phyloP scores from a whole-genome alignment of 2,113 vertebrate species.

The Dipodomys merriami region DNA sequence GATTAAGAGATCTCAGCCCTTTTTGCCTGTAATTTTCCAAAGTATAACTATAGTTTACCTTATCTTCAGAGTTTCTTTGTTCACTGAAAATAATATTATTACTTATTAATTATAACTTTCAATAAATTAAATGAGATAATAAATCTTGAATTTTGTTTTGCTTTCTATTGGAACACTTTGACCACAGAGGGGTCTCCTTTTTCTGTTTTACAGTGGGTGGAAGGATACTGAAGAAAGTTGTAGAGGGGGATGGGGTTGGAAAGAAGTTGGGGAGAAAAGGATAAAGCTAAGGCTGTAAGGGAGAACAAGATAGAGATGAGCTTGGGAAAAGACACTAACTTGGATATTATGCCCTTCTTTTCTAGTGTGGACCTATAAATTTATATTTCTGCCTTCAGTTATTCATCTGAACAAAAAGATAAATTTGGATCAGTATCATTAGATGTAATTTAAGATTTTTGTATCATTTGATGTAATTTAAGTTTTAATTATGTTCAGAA shows the following conservation, averaged over 20 bases:
- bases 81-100: slow-evolving; percentile 32
- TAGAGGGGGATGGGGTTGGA: neutral
- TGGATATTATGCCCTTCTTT: neutral
- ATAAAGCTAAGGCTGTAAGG: neutral
- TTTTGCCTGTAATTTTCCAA: slow-evolving; percentile 24
- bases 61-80: slow-evolving; percentile 5
- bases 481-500: neutral
- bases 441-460: neutral
- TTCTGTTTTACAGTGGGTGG: neutral
- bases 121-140: slow-evolving; percentile 12
- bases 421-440: slow-evolving; percentile 32
- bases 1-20: neutral
- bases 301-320: neutral
- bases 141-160: neutral
- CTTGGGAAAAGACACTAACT: neutral
- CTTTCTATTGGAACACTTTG: slow-evolving; percentile 35
- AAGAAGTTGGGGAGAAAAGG: neutral
- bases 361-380: neutral
- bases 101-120: slow-evolving; percentile 25
- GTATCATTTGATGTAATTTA: slow-evolving; percentile 3
- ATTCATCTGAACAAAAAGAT: slow-evolving; percentile 41
- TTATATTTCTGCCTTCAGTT: slow-evolving; percentile 11
- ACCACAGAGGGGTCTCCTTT: neutral
- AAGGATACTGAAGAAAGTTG: neutral
- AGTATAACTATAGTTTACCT: neutral